Conservation (phyloP, 2,113 vertebrate species). For the Axis porcinus region DNA sequence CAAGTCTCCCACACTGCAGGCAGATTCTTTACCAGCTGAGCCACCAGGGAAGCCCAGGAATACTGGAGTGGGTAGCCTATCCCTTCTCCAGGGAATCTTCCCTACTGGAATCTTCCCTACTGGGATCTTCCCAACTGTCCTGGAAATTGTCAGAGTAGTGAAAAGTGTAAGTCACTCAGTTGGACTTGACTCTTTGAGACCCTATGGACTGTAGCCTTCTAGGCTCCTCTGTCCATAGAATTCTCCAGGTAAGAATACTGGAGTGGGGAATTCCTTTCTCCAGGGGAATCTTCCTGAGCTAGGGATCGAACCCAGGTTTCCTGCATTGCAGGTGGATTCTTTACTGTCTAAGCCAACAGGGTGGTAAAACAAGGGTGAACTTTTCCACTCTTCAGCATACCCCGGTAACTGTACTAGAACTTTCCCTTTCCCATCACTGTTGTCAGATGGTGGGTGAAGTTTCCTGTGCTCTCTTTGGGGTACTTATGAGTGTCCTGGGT, state of each 20-base stretch:
- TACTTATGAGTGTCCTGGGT: neutral
- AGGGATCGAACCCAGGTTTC: neutral
- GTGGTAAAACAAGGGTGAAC: neutral
- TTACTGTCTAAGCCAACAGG: neutral
- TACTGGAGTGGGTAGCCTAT: neutral
- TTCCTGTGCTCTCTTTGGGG: neutral
- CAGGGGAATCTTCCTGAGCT: neutral
- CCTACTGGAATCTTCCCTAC: neutral
- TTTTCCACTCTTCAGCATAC: neutral
- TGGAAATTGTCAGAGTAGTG: neutral
- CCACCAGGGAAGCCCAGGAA: neutral
- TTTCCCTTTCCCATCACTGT: neutral
- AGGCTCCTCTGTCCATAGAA: neutral
- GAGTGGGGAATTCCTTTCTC: neutral
- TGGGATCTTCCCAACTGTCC: neutral
- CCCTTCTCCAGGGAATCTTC: neutral
- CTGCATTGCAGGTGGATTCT: neutral
- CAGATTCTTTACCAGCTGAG: neutral
- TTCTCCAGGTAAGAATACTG: neutral
- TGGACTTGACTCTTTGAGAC: neutral
- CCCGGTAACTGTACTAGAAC: neutral
- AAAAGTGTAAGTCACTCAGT: neutral
- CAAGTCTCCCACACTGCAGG: neutral
- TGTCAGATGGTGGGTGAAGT: neutral
- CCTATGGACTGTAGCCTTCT: neutral